Evolutionary conservation across 1,140 invertebrate species (phyloP).

Genomic region (Drosophila willistoni): DNA sequence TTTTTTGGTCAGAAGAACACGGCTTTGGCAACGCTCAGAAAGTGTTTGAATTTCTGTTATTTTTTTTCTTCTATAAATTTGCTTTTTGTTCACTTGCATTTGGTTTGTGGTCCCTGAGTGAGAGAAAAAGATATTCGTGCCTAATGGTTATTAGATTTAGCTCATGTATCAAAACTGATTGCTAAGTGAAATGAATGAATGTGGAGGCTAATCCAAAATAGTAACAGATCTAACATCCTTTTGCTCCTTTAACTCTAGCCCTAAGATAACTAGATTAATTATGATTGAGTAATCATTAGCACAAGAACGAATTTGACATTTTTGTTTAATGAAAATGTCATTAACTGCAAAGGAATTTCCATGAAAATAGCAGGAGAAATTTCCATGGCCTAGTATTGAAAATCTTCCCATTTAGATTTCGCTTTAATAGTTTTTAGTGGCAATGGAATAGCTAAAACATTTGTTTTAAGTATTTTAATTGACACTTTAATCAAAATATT

Average conservation of each 20-base stretch:
- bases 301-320: too few relatives aligned
- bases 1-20: constrained; percentile 66
- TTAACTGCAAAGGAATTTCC: too few relatives aligned
- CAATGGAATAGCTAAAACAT: too few relatives aligned
- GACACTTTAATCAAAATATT: too few relatives aligned
- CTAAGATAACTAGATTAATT: too few relatives aligned
- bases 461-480: too few relatives aligned
- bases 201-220: background rate
- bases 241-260: background rate
- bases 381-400: too few relatives aligned
- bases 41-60: constrained; percentile 59
- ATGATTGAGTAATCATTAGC: too few relatives aligned
- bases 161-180: constrained; percentile 68
- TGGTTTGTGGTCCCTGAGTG: constrained; percentile 39
- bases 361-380: too few relatives aligned
- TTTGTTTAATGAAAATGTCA: too few relatives aligned
- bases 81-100: constrained; percentile 42
- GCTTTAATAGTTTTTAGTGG: too few relatives aligned
- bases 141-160: constrained; percentile 80
- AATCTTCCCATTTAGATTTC: too few relatives aligned
- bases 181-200: constrained; percentile 35
- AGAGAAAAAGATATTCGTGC: constrained; percentile 41
- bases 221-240: background rate
- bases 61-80: constrained; percentile 27
- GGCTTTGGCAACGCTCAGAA: constrained; percentile 62